Evolutionary conservation across 2,797 vertebrate genomes (phyloP).

Genomic region (Trichosurus vulpecula): DNA sequence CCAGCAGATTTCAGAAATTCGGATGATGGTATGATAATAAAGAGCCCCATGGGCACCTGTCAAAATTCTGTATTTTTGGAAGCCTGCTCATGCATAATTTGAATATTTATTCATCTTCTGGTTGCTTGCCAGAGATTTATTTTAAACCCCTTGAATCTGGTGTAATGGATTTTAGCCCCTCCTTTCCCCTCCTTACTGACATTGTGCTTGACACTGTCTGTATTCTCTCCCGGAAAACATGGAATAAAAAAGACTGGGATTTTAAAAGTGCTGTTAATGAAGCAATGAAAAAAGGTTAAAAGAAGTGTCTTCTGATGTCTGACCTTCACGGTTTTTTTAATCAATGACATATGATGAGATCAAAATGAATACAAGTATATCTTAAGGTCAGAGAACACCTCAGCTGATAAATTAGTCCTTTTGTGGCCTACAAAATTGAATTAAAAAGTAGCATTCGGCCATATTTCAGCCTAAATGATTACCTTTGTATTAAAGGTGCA

Average conservation of each 20-base stretch:
- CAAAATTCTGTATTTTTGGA: conserved; percentile 69
- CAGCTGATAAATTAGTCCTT: conserved; percentile 75
- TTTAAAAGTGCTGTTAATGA: conserved; percentile 65
- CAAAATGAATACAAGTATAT: conserved; percentile 71
- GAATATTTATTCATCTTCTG: conserved; percentile 74
- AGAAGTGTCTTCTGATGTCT: conserved; percentile 58
- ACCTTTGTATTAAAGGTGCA: conserved; percentile 67
- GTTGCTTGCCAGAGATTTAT: conserved; percentile 73
- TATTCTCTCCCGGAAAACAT: conserved; percentile 44
- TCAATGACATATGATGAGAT: conserved; percentile 66
- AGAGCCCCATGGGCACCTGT: conserved; percentile 71
- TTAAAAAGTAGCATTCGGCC: conserved; percentile 63
- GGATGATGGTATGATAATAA: conserved; percentile 67
- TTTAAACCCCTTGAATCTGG: conserved; percentile 66
- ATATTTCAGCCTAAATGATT: conserved; percentile 23
- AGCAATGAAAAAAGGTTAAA: conserved; percentile 66
- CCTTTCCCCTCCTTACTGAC: conserved; percentile 49
- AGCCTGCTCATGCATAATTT: conserved; percentile 72
- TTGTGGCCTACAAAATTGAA: conserved; percentile 73
- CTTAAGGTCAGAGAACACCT: conserved; percentile 76
- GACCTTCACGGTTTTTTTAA: conserved; percentile 73
- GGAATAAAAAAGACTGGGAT: conserved; percentile 49
- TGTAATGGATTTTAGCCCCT: conserved; percentile 1
- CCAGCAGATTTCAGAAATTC: conserved; percentile 68
- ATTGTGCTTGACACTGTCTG: conserved; percentile 50